Evolutionary conservation across 2,888 invertebrate genomes (phyloP).

Genomic region (Drosophila yooni): DNA sequence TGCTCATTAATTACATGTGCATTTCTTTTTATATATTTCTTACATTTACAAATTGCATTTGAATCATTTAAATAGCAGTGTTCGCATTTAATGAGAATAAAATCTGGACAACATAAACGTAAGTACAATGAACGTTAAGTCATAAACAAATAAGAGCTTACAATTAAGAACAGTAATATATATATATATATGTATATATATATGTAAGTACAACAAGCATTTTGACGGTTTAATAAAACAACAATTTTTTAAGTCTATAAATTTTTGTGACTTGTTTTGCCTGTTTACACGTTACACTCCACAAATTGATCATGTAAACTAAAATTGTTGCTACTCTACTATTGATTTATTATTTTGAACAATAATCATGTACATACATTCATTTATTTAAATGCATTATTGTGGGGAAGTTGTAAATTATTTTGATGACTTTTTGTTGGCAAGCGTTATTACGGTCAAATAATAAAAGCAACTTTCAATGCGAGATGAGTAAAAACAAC

Average conservation of each 20-base stretch:
- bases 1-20: conserved; percentile 8
- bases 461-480: conserved; percentile 5
- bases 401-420: conserved; percentile 54
- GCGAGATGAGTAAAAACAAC: conserved; percentile 26
- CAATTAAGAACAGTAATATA: conserved; percentile 30
- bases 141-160: conserved; percentile 35
- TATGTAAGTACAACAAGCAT: conserved; percentile 60
- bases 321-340: conserved; percentile 5
- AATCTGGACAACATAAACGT: conserved; percentile 36
- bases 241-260: conserved; percentile 20
- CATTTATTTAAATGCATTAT: conserved; percentile 70
- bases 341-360: conserved; percentile 31
- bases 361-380: conserved; percentile 51
- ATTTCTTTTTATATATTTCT: conserved; percentile 5
- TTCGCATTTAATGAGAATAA: conserved; percentile 6
- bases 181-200: conserved; percentile 23
- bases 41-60: conserved; percentile 28
- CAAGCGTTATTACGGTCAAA: conserved; percentile 14
- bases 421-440: conserved; percentile 37
- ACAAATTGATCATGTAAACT: neutral
- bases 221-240: conserved; percentile 45
- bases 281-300: conserved; percentile 6
- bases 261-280: conserved; percentile 2
- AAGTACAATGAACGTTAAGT: conserved; percentile 62
- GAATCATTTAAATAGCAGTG: conserved; percentile 29